A percentile compares a stretch with the other conserved stretches of the same genome.
phyloP scores from a whole-genome alignment of 1,140 invertebrate genomes.

The Colletes gigas region DNA sequence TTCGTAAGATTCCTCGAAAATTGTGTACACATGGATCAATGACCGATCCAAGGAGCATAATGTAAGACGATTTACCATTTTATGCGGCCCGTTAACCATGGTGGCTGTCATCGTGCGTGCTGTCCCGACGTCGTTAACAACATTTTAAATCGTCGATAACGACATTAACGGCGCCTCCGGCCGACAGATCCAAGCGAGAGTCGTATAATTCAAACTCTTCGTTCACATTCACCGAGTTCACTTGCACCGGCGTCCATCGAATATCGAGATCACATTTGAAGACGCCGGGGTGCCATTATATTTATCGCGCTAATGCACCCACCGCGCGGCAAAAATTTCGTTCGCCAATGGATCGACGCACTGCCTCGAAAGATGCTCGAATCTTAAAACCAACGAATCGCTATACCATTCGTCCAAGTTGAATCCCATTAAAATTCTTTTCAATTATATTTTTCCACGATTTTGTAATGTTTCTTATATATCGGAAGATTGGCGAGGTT shows the following conservation, averaged over 20 bases:
- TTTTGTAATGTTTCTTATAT: no score
- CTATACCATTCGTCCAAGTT: no score
- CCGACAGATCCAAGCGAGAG: not conserved
- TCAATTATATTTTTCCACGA: no score
- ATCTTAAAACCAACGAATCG: no score
- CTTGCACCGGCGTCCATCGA: not conserved
- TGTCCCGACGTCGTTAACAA: slow-evolving; percentile 8
- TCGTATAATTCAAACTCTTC: not conserved
- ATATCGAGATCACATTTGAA: slow-evolving; percentile 3
- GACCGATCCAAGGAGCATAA: not conserved
- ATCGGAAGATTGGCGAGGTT: no score
- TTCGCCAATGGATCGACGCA: not conserved
- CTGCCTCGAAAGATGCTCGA: no score
- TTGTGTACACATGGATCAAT: not conserved
- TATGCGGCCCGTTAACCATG: slow-evolving; percentile 40
- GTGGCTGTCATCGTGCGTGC: slow-evolving; percentile 36
- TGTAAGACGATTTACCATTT: slow-evolving; percentile 52
- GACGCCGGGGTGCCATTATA: slow-evolving; percentile 12
- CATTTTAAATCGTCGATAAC: slow-evolving; percentile 34
- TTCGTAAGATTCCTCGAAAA: not conserved
- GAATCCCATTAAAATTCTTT: no score
- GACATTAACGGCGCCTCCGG: not conserved
- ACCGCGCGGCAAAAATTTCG: no score
- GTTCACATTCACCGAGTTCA: slow-evolving; percentile 16
- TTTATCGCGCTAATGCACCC: slow-evolving; percentile 21